A percentile compares a stretch with the other conserved stretches of the same genome.
Conservation (phyloP, 2,888 invertebrate genomes). For the Heliconius charithonia region DNA sequence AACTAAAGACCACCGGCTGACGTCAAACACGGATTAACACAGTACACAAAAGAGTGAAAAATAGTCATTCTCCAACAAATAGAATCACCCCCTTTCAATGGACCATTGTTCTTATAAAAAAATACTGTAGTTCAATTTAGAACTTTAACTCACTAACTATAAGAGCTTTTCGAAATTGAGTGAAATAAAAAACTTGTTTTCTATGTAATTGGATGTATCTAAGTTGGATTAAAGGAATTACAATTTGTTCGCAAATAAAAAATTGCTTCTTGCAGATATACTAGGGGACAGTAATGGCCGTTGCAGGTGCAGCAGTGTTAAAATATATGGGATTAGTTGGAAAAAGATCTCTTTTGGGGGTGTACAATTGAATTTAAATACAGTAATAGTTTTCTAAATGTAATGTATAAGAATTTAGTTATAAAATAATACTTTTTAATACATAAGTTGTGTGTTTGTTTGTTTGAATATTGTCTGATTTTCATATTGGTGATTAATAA, state of each 20-base stretch:
- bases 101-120: conserved; percentile 47
- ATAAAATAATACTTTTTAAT: not conserved
- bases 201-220: conserved; percentile 80
- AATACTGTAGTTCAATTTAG: conserved; percentile 44
- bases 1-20: conserved; percentile 72
- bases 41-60: conserved; percentile 77
- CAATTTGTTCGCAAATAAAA: conserved; percentile 80
- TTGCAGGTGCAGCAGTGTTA: conserved; percentile 73
- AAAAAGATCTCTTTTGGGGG: conserved; percentile 48
- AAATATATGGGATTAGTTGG: conserved; percentile 64
- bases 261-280: conserved; percentile 58
- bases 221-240: conserved; percentile 82
- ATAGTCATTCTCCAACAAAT: conserved; percentile 70
- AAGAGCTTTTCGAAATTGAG: conserved; percentile 44
- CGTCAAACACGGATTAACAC: conserved; percentile 81
- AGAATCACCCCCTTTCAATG: conserved; percentile 64
- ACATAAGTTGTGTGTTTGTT: not conserved
- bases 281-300: conserved; percentile 62
- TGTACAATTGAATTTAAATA: conserved; percentile 42
- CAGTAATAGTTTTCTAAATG: conserved; percentile 21
- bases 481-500: not conserved
- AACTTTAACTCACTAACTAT: conserved; percentile 44
- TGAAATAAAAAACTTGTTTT: conserved; percentile 58
- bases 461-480: not conserved
- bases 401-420: not conserved